These are phyloP conservation scores for Thymelicus sylvestris DNA, from an alignment of 2,888 invertebrate genomes.

Conservation along the genomic window DNA sequence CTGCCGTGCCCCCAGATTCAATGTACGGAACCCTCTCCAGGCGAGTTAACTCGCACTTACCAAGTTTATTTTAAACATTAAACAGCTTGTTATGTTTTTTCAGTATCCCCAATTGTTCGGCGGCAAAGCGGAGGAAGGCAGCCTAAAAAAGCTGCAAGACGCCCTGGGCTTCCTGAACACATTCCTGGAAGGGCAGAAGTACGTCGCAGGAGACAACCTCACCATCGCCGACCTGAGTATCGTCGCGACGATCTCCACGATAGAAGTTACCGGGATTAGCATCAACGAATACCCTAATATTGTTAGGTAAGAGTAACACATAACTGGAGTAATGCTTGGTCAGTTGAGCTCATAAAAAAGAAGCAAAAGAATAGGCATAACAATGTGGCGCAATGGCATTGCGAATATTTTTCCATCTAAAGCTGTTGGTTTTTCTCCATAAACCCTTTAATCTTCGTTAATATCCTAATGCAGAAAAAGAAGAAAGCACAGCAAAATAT, in stretches of 20 bases:
- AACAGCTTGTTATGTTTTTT: not conserved
- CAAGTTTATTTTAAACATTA: too few species aligned
- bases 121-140: slow-evolving; percentile 85
- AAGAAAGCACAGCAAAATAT: too few species aligned
- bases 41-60: too few species aligned
- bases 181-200: slow-evolving; percentile 85
- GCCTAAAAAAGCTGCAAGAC: slow-evolving; percentile 84
- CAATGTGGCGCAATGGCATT: too few species aligned
- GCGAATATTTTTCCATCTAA: too few species aligned
- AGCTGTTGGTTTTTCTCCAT: too few species aligned
- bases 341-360: not conserved
- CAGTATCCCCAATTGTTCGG: slow-evolving; percentile 86
- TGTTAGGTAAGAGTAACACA: not conserved
- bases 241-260: slow-evolving; percentile 20
- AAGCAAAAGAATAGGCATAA: too few species aligned
- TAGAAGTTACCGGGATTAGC: slow-evolving; percentile 7
- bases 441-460: too few species aligned
- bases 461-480: too few species aligned
- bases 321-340: not conserved
- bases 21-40: too few species aligned
- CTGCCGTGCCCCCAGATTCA: too few species aligned
- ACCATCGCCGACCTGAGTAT: slow-evolving; percentile 87
- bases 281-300: slow-evolving; percentile 16
- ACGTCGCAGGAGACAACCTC: slow-evolving; percentile 86
- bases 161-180: slow-evolving; percentile 85